Evolutionary conservation across 1,140 invertebrate species (phyloP).

Genomic region (Dendroctonus ponderosae): DNA sequence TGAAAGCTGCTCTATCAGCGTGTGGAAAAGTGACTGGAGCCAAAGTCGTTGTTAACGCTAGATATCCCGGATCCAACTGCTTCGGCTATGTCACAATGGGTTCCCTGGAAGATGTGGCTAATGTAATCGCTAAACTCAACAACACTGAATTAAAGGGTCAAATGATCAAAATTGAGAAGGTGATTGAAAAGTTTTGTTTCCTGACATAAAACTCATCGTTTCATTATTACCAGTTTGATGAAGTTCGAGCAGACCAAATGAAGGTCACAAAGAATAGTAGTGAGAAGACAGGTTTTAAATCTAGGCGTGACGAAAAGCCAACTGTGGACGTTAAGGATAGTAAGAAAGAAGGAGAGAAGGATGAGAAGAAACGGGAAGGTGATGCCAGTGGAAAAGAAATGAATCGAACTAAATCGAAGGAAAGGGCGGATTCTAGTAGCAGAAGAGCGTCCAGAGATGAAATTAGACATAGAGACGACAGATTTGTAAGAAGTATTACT

Average conservation of each 20-base stretch:
- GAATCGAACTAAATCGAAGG: too few relatives aligned
- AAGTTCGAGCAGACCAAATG: slow-evolving; percentile 33
- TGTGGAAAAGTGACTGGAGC: slow-evolving; percentile 94
- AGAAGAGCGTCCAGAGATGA: too few relatives aligned
- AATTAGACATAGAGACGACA: too few relatives aligned
- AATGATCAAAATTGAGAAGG: slow-evolving; percentile 91
- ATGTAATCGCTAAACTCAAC: slow-evolving; percentile 86
- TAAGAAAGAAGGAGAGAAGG: too few relatives aligned
- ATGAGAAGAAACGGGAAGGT: too few relatives aligned
- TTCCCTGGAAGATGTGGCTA: slow-evolving; percentile 80
- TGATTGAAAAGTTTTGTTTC: slow-evolving; percentile 40
- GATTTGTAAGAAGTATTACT: too few relatives aligned
- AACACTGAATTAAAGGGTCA: slow-evolving; percentile 88
- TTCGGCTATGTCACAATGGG: slow-evolving; percentile 96
- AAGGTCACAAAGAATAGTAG: slow-evolving; percentile 3
- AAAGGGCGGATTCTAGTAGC: too few relatives aligned
- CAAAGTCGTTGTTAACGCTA: slow-evolving; percentile 94
- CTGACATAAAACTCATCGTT: slow-evolving; percentile 3
- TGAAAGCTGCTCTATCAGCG: slow-evolving; percentile 88
- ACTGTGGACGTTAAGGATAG: too few relatives aligned
- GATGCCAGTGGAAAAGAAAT: too few relatives aligned
- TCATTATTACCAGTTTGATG: slow-evolving; percentile 32
- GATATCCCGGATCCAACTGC: slow-evolving; percentile 84
- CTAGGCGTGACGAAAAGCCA: too few relatives aligned
- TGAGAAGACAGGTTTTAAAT: too few relatives aligned